Evolutionary conservation across 2,797 vertebrate species (phyloP), one percentile per base, ranked within the genome.

Genomic region (Gymnothorax javanicus): DNA sequence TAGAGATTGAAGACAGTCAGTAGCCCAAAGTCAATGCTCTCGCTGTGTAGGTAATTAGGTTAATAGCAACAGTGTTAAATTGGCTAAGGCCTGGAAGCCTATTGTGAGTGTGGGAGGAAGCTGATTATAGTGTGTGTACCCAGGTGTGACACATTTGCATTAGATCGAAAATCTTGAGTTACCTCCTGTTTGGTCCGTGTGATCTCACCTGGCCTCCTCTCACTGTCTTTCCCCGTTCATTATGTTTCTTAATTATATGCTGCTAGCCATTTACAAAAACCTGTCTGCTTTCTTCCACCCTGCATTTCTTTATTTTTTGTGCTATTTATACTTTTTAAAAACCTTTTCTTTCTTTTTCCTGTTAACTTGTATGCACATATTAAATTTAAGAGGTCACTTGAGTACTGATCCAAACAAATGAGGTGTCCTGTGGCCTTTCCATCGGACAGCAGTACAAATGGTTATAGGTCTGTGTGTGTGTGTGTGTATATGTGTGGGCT

Each of bases 31-130:
- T 87, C 62, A n/a, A 4, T n/a, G 91, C 90, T 91, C 92, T 91
- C 85, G 33, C 88, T 90, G 90, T 88, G 88, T 84, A 85, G 84
- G 86, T 96, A 96, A 96, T 96, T 95, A 96, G 95, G 94, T 95
- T 96, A 96, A 96, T 96, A 95, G 93, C 93, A 43, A 88, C 88
- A 87, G 91, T 88, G 89, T 90, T 91, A 94, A 94, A 94, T 94
- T 94, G 89, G 87, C 75, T 83, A 73, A 86, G 82, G 58, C 62
- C 0, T 89, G 58, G 83, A 75, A 56, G 60, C 86, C 83, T 88
- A 86, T 88, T 75, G 67, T 81, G 69, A 23, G 82, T 54, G 82
- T 15, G 77, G 73, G 13, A 59, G 54, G 77, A 25, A 89, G 54
- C 85, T 79, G 77, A 90, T 59, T 87, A 87, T 62, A 85, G 87